Evolutionary conservation across 2,797 vertebrate species (phyloP).

Genomic region (Hoplostethus mediterraneus): DNA sequence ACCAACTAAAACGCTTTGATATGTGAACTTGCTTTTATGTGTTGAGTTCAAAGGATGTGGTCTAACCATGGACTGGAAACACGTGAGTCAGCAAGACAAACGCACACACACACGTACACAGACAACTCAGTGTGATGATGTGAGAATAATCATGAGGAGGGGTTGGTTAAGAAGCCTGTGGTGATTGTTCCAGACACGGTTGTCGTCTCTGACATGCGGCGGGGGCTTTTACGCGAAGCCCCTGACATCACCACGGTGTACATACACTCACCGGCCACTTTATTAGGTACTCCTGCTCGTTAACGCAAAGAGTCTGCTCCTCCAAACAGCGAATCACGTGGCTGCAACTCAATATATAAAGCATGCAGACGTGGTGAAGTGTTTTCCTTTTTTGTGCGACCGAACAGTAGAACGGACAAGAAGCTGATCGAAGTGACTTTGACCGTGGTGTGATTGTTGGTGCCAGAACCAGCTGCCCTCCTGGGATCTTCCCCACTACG

Average conservation of each 20-base stretch:
- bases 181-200: neutral
- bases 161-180: neutral
- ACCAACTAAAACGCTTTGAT: slow-evolving; percentile 11
- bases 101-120: neutral
- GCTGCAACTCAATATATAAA: too few relatives aligned
- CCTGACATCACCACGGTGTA: neutral
- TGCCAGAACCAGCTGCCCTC: too few relatives aligned
- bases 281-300: too few relatives aligned
- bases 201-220: neutral
- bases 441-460: too few relatives aligned
- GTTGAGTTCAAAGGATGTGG: slow-evolving; percentile 66
- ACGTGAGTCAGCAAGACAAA: neutral
- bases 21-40: slow-evolving; percentile 39
- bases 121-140: neutral
- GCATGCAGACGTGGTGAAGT: too few relatives aligned
- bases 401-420: too few relatives aligned
- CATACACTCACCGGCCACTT: neutral
- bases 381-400: too few relatives aligned
- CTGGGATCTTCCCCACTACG: too few relatives aligned
- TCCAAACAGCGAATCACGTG: too few relatives aligned
- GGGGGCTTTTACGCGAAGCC: neutral
- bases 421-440: too few relatives aligned
- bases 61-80: slow-evolving; percentile 18
- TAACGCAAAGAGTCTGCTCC: too few relatives aligned
- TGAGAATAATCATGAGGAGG: too few relatives aligned